Evolutionary conservation across 2,113 vertebrate genomes (phyloP), one percentile per base, ranked within the genome.

Genomic region (Empidonax traillii): DNA sequence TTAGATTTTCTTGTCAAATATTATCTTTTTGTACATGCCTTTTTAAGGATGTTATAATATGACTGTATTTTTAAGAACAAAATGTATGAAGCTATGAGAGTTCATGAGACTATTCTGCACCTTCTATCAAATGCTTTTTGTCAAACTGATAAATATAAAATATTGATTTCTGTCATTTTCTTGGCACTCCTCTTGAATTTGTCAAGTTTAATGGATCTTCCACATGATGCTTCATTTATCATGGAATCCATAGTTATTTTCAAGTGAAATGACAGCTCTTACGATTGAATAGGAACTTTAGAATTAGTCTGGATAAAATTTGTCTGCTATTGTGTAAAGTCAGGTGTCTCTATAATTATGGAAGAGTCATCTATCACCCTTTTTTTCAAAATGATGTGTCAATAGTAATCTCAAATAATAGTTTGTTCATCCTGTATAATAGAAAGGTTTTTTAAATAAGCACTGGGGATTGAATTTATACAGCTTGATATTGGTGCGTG

Each of bases 141-240:
- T 96, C 95, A 96, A 93, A 56, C 55, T 96, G 93, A 97, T 96
- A 96, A 96, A 94, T 95, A 92, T 53, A 59, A 95, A 51, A 91
- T 93, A 95, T 93, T 91, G 95, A 94, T 93, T 94, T 89, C 41
- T 91, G 82, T 62, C 96, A 39, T 88, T 72, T 97, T 87, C 85
- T 90, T 96, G 81, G 81, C 95, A 96, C 74, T 63, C 66, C 87
- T 96, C 82, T 76, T 91, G 87, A 92, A 90, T 94, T 97, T 86
- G 28, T 97, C 82, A 96, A 41, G 69, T 93, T 93, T 77, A 92
- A 96, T 95, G 71, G 89, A 92, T 94, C 59, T 95, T 94, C 52
- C 39, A 47, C 47, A 86, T 74, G 71, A 63, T 58, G 46, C 86
- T 96, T 93, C 85, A 96, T 97, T 96, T 96, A 46, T 97, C 85